Conservation (phyloP, 1,140 invertebrate genomes). For the Cotesia glomerata region DNA sequence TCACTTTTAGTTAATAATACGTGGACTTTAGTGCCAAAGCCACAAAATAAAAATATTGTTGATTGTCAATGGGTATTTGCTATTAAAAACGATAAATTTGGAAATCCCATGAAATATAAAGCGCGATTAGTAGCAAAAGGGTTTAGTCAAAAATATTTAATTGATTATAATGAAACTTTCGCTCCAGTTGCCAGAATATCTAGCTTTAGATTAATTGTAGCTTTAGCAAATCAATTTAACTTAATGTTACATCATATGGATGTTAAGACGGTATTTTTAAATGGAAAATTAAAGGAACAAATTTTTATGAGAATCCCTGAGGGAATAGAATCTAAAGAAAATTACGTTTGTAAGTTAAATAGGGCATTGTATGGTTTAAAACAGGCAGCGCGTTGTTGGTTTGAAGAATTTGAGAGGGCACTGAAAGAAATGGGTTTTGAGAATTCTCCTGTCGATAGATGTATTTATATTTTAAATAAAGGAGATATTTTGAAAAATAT, state of each 20-base stretch:
- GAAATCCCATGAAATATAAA: slow-evolving; percentile 49
- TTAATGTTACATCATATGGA: slow-evolving; percentile 54
- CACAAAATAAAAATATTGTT: slow-evolving; percentile 48
- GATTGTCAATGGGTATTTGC: slow-evolving; percentile 26
- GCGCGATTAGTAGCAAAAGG: slow-evolving; percentile 57
- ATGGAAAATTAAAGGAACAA: slow-evolving; percentile 49
- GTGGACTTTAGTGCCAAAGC: slow-evolving; percentile 51
- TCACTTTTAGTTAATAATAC: slow-evolving; percentile 51
- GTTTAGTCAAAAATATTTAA: slow-evolving; percentile 47
- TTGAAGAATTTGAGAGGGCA: slow-evolving; percentile 35
- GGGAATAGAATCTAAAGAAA: slow-evolving; percentile 29
- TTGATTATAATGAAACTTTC: slow-evolving; percentile 53
- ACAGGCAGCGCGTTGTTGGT: slow-evolving; percentile 55
- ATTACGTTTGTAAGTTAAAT: slow-evolving; percentile 33
- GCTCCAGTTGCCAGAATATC: slow-evolving; percentile 28
- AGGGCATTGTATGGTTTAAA: slow-evolving; percentile 47
- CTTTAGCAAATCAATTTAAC: slow-evolving; percentile 55
- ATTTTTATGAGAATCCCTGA: slow-evolving; percentile 47
- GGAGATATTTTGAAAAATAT: slow-evolving; percentile 17
- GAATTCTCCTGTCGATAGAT: slow-evolving; percentile 23
- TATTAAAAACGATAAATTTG: slow-evolving; percentile 35
- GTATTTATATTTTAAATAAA: slow-evolving; percentile 16
- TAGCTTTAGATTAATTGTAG: slow-evolving; percentile 49
- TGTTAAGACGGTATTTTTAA: slow-evolving; percentile 48
- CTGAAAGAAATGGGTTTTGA: slow-evolving; percentile 16